A percentile compares a stretch with the other conserved stretches of the same genome.
Evolutionary conservation across 2,113 vertebrate genomes (phyloP).

Genomic region (Hepsetus odoe): DNA sequence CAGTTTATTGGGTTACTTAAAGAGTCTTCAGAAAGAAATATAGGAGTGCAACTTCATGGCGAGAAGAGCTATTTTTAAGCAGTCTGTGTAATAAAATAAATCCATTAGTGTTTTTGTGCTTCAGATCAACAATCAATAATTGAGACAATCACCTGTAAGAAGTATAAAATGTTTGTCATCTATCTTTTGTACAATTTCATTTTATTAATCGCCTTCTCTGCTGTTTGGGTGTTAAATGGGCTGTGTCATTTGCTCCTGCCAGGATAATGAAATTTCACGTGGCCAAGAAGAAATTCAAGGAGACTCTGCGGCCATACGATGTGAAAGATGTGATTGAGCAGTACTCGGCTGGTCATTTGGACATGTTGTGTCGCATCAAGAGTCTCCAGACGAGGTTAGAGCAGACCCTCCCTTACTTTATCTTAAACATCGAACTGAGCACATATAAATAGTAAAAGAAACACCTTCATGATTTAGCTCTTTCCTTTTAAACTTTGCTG

Average conservation of each 20-base stretch:
- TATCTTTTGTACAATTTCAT: not conserved
- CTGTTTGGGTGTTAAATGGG: not conserved
- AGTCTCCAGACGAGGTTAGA: slow-evolving; percentile 95
- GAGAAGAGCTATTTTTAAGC: no score
- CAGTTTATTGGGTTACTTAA: not conserved
- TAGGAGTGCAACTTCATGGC: no score
- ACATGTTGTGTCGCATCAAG: slow-evolving; percentile 98
- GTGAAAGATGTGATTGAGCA: slow-evolving; percentile 99
- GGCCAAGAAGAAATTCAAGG: slow-evolving; percentile 98
- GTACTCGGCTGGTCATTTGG: slow-evolving; percentile 96
- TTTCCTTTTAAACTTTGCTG: not conserved
- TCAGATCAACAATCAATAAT: not conserved
- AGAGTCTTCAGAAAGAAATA: not conserved
- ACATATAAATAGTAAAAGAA: not conserved
- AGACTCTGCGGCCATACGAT: slow-evolving; percentile 94
- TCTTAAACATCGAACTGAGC: not conserved
- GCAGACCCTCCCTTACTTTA: not conserved
- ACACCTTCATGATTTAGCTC: not conserved
- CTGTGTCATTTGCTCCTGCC: not conserved
- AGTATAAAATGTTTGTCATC: not conserved
- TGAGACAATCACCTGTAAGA: not conserved
- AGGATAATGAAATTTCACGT: slow-evolving; percentile 99
- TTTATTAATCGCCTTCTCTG: not conserved
- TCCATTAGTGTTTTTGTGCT: not conserved
- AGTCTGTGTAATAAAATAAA: no score